Conservation (phyloP, 2,888 invertebrate species). For the Pachycephus smyrnensis region DNA sequence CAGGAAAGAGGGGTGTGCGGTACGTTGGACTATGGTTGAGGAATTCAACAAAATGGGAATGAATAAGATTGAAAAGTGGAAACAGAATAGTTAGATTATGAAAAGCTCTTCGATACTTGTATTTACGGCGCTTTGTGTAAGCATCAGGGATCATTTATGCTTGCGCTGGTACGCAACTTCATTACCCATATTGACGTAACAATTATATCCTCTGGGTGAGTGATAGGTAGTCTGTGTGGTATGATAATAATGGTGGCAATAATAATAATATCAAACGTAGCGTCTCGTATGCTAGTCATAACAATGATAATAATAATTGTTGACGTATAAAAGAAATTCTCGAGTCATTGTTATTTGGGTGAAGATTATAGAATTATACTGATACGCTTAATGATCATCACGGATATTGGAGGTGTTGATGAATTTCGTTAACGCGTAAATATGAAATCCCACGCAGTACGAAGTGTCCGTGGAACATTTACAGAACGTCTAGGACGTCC, state of each 20-base stretch:
- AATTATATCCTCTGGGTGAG: not conserved
- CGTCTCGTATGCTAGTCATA: not conserved
- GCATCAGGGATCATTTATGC: not conserved
- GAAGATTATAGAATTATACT: not conserved
- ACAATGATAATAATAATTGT: not conserved
- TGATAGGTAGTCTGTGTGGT: not conserved
- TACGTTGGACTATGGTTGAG: too few relatives aligned
- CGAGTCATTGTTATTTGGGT: not conserved
- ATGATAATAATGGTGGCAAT: not conserved
- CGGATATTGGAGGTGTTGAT: not conserved
- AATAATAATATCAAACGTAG: not conserved
- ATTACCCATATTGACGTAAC: not conserved
- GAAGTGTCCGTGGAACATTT: too few relatives aligned
- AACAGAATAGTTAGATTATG: not conserved
- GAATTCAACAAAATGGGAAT: not conserved
- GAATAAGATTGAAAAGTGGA: not conserved
- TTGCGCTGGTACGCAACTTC: not conserved
- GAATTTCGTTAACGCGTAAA: not conserved
- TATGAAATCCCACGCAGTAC: not conserved
- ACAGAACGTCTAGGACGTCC: too few relatives aligned
- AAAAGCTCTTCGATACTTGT: not conserved
- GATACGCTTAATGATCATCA: not conserved
- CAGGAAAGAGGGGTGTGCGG: not conserved
- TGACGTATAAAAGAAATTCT: not conserved
- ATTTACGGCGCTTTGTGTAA: not conserved